Evolutionary conservation across 2,113 vertebrate genomes (phyloP), one percentile per base, ranked within the genome.

Genomic region (Megaceryle torquata): DNA sequence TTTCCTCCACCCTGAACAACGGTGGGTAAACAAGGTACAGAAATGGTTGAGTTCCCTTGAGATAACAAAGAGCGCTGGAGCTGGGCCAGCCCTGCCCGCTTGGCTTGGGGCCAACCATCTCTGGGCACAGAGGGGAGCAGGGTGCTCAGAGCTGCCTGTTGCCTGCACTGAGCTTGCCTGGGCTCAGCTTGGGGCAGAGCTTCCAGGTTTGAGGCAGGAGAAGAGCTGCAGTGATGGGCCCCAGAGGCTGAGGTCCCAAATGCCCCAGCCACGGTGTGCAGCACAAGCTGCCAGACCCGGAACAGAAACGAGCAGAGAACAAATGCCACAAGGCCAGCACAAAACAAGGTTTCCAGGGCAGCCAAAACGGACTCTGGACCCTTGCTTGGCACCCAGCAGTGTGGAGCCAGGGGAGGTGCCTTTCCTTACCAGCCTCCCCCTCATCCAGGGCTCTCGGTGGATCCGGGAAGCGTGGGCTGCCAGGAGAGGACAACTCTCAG

Each of bases 1-100:
- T 93, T 93, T 70, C 61, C 91, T 88, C 87, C 80, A 10, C 69
- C 71, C 82, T 63, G 63, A 31, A 7, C 74, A 77, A 54, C 43
- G 13, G 82, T 26, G 75, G 57, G 86, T 95, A 97, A 96, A 96
- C 86, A 96, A 69, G 67, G 89, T 2, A 22, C 77, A 79, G 86
- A 37, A 89, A 91, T 56, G 61, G 82, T 83, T 93, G 92, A 82
- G 81, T 64, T 96, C 83, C 88, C 78, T 4, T 1, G 60, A 77
- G 95, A 86, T 24, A 95, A 95, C 88, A 77, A 76, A 80, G 70
- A n/a, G 48, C 37, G 1, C 50, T 82, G 93, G 89, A 63, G 51
- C 39, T 2, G 35, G 29, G 76, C 90, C 79, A 79, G n/a, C 25
- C 37, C 64, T 79, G 54, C 21, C 56, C 2, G 5, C 13, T 7